Evolutionary conservation across 2,797 vertebrate genomes (phyloP).

Genomic region (Gephyroberyx darwinii): DNA sequence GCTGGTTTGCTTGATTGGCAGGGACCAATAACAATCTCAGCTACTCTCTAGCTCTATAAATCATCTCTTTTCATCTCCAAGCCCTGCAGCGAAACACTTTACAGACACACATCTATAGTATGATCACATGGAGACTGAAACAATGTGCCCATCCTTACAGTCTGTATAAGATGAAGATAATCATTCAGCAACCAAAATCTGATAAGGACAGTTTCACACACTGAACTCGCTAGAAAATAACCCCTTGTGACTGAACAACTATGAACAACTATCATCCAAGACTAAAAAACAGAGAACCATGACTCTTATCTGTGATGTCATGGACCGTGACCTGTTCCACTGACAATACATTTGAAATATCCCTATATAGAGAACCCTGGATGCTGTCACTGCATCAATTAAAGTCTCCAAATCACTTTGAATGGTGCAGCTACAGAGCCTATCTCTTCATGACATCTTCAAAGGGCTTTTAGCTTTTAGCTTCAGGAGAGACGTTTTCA

Average conservation of each 20-base stretch:
- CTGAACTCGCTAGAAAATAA: not conserved
- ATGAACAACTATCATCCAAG: not conserved
- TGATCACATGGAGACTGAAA: slow-evolving; percentile 16
- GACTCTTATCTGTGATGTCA: too few relatives aligned
- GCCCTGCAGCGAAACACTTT: slow-evolving; percentile 18
- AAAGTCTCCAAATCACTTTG: too few relatives aligned
- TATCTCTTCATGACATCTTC: too few relatives aligned
- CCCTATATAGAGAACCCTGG: too few relatives aligned
- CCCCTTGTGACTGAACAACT: not conserved
- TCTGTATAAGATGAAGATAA: not conserved
- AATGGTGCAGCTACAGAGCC: too few relatives aligned
- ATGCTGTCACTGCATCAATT: too few relatives aligned
- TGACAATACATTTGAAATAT: too few relatives aligned
- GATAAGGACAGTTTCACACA: not conserved
- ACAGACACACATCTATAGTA: not conserved
- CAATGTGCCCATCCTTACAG: not conserved
- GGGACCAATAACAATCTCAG: slow-evolving; percentile 10
- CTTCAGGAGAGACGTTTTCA: too few relatives aligned
- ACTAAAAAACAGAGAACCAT: too few relatives aligned
- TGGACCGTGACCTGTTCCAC: too few relatives aligned
- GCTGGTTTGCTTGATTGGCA: slow-evolving; percentile 22
- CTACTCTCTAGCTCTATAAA: slow-evolving; percentile 22
- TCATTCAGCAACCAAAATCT: not conserved
- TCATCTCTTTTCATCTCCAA: slow-evolving; percentile 7
- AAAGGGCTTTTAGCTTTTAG: too few relatives aligned